Evolutionary conservation across 2,888 invertebrate species (phyloP), one percentile per base, ranked within the genome.

Genomic region (Megaustenia siamemsis): DNA sequence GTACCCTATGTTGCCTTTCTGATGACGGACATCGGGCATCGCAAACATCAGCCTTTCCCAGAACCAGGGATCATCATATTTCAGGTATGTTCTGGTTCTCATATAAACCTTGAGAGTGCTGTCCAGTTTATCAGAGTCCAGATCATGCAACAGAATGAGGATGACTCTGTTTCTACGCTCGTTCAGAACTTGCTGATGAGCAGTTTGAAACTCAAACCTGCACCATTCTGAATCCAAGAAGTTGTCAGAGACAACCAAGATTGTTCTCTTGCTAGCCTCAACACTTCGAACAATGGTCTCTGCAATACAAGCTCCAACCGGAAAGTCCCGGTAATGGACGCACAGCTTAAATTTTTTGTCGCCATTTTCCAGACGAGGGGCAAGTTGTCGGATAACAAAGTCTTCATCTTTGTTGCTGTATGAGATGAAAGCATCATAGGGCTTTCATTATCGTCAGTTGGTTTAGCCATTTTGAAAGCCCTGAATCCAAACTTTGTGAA

Each of bases 151-250:
- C 84, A 97, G 95, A 89, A 98, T 96, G 87, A 97, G 96, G 89
- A 98, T 97, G 89, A 97, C 95, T 93, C 96, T 95, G 93, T 96
- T 95, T 91, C 96, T 95, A 86, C 96, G 95, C 94, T 97, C 97
- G 90, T 96, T 95, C 86, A 97, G 95, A 69, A 89, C 90, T 94
- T 97, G 97, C 93, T 97, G 97, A 93, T 97, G 97, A 71, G 97
- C 97, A 76, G 97, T 96, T 94, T 97, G 97, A 93, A 97, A 97
- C 92, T 97, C 97, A 93, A 97, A 97, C 84, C 97, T 96, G 93
- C 96, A 96, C 98, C 98, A 98, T 94, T 98, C 98, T 83, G 97
- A 97, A 94, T 97, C 96, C 90, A 98, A 96, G 93, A 97, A 98
- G 94, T 97, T 97, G 93, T 97, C 97, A 87, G 97, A 97, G 79